A percentile compares a stretch with the other conserved stretches of the same genome.
These are phyloP conservation scores for Atrichornis clamosus DNA, from an alignment of 2,113 vertebrate genomes.

Conservation along the genomic window DNA sequence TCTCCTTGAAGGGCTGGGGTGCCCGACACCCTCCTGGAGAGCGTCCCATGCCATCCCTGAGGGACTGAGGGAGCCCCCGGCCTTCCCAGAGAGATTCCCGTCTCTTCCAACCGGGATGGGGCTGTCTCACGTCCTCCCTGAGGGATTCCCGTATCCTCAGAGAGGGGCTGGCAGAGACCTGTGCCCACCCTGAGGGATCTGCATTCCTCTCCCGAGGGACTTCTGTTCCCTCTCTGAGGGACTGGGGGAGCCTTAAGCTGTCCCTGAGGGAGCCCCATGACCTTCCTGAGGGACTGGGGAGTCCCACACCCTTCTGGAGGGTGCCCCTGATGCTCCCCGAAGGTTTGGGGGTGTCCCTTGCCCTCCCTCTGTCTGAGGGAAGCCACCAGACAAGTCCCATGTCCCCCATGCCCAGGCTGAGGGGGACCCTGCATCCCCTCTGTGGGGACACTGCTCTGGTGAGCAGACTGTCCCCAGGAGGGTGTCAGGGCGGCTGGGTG, in stretches of 20 bases:
- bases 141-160: neutral
- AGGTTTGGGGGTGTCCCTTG: rapidly evolving
- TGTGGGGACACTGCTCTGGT: rapidly evolving
- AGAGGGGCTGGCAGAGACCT: neutral
- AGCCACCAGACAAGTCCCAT: rapidly evolving
- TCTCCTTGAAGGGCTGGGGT: neutral
- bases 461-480: rapidly evolving
- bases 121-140: rapidly evolving
- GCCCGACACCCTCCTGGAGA: no score
- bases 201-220: neutral
- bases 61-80: no score
- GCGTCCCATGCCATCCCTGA: neutral
- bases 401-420: rapidly evolving
- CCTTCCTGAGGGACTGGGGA: neutral
- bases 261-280: neutral
- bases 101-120: neutral
- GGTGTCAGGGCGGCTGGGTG: rapidly evolving
- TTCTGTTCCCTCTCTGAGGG: no score
- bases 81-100: neutral
- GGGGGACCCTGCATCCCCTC: rapidly evolving
- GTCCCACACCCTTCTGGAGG: neutral
- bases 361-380: neutral
- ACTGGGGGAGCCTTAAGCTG: neutral
- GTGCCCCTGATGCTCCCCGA: neutral
- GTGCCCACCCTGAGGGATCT: no score